These are phyloP conservation scores for Nematostella vectensis DNA, from an alignment of 92 coral and sea anemone genomes.

Conservation along the genomic window DNA sequence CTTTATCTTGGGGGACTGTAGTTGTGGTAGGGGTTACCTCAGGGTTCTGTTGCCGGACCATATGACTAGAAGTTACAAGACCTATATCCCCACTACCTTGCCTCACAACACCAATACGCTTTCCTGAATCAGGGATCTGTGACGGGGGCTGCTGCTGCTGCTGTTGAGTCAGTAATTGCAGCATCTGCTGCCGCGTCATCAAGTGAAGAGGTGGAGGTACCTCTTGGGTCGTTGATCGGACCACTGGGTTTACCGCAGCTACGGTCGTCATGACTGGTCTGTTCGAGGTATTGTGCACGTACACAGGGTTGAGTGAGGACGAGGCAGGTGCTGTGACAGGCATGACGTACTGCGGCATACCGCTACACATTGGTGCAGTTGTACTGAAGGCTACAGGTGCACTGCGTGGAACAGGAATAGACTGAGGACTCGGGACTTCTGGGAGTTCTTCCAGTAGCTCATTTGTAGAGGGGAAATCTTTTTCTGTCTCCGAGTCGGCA, in stretches of 20 bases:
- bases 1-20: not conserved
- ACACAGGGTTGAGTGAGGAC: not conserved
- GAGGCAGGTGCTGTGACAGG: not conserved
- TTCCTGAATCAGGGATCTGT: slow-evolving; percentile 1
- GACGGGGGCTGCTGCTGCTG: not conserved
- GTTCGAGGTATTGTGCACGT: slow-evolving; percentile 1
- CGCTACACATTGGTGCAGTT: not conserved
- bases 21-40: not conserved
- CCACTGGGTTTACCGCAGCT: slow-evolving; percentile 7
- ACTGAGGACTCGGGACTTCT: not conserved
- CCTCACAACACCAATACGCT: not conserved
- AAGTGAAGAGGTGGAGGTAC: not conserved
- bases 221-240: not conserved
- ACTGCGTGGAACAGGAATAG: not conserved
- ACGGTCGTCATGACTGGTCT: slow-evolving; percentile 1
- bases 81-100: slow-evolving; percentile 1
- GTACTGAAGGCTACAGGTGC: not conserved
- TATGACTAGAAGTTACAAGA: too few relatives aligned
- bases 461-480: not conserved
- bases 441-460: not conserved
- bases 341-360: not conserved
- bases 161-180: not conserved
- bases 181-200: not conserved
- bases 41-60: slow-evolving; percentile 8
- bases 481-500: not conserved